These are phyloP conservation scores for Antechinus flavipes DNA, from an alignment of 2,113 vertebrate genomes.

Conservation along the genomic window DNA sequence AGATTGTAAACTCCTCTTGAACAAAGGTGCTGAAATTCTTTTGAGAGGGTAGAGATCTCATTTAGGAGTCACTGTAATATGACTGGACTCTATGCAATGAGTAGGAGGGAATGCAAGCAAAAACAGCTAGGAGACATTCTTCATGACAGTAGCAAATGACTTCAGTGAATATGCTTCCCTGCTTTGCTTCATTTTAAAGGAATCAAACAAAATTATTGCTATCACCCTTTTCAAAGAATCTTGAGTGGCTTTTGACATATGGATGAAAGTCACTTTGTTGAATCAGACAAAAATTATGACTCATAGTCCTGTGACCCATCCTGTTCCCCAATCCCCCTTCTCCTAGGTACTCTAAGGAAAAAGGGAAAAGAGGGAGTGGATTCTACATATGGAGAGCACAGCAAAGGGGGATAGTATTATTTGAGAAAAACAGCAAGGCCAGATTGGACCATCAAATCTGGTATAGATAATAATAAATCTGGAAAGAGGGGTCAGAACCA, in stretches of 20 bases:
- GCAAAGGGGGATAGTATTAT: background rate
- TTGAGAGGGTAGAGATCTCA: background rate
- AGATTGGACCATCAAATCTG: background rate
- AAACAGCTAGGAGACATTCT: background rate
- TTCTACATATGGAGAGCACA: background rate
- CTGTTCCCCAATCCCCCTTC: background rate
- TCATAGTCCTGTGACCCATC: background rate
- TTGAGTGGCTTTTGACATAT: no score
- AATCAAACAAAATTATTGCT: background rate
- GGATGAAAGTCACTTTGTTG: background rate
- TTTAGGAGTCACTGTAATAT: background rate
- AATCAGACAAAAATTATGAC: background rate
- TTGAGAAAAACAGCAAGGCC: background rate
- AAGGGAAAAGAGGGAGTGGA: background rate
- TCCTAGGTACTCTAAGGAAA: background rate
- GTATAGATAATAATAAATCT: background rate
- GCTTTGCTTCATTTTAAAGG: background rate
- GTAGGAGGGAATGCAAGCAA: background rate
- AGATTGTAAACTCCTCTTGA: background rate
- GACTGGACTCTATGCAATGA: background rate
- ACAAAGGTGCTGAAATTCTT: background rate
- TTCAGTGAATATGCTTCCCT: background rate
- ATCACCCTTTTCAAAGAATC: background rate
- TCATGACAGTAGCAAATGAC: background rate
- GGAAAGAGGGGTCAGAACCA: background rate